phyloP scores from a whole-genome alignment of 2,113 vertebrate genomes.

The Coracopsis vasa region DNA sequence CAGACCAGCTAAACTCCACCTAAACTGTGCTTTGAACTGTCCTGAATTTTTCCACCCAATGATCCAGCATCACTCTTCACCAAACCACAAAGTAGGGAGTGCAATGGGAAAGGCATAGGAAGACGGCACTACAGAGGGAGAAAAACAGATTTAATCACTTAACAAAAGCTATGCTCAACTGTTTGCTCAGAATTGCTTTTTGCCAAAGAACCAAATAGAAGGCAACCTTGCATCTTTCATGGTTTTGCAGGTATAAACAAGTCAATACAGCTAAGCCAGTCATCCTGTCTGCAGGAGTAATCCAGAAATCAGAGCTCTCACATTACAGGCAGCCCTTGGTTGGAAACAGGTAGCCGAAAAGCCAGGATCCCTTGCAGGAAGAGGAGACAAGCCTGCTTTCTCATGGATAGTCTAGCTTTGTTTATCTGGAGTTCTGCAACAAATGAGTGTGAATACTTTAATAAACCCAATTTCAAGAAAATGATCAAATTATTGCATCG shows the following conservation, averaged over 20 bases:
- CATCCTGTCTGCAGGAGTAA: neutral
- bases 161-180: neutral
- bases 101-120: neutral
- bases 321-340: neutral
- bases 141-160: neutral
- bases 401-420: rapidly evolving
- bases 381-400: neutral
- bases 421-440: neutral
- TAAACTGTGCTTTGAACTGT: neutral
- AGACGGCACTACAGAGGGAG: neutral
- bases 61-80: neutral
- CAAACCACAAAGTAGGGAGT: neutral
- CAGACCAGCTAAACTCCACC: neutral
- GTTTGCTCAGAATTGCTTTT: neutral
- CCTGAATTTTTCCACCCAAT: neutral
- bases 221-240: neutral
- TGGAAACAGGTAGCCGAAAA: neutral
- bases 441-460: neutral
- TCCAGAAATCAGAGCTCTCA: neutral
- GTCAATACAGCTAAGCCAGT: neutral
- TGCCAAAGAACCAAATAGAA: neutral
- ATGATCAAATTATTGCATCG: neutral
- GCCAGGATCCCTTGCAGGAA: neutral
- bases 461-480: neutral
- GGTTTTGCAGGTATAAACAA: neutral